A percentile compares a stretch with the other conserved stretches of the same genome.
Evolutionary conservation across 2,888 invertebrate genomes (phyloP).

Genomic region (Calameuta pallipes): DNA sequence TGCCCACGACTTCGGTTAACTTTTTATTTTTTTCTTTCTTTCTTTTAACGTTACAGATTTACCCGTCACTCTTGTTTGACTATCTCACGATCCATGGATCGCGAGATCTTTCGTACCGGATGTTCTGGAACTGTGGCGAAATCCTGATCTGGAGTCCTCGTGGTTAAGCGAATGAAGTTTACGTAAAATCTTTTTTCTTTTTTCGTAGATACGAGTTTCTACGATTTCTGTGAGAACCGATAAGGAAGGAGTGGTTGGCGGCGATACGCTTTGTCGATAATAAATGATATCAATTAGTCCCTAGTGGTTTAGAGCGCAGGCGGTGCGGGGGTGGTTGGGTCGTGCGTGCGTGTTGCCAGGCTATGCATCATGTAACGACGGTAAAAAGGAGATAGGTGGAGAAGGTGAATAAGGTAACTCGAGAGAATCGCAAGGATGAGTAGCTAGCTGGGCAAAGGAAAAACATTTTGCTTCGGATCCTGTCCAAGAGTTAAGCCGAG

Average conservation of each 20-base stretch:
- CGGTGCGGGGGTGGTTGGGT: slow-evolving; percentile 51
- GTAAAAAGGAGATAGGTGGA: slow-evolving; percentile 5
- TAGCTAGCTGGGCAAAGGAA: background rate
- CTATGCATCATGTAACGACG: slow-evolving; percentile 49
- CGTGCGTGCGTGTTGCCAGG: slow-evolving; percentile 52
- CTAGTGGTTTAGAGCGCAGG: slow-evolving; percentile 38
- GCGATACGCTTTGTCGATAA: slow-evolving; percentile 31
- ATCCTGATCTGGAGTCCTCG: background rate
- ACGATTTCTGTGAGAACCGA: too few species aligned
- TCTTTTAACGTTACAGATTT: slow-evolving; percentile 54
- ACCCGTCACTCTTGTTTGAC: slow-evolving; percentile 56
- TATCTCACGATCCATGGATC: slow-evolving; percentile 57
- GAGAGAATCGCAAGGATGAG: background rate
- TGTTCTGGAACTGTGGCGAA: background rate
- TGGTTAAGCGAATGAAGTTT: too few species aligned
- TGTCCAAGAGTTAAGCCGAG: slow-evolving; percentile 22
- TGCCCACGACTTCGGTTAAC: background rate
- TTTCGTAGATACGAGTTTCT: too few species aligned
- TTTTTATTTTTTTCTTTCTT: background rate
- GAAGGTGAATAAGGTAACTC: background rate
- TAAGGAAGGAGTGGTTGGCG: too few species aligned
- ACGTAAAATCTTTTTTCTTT: too few species aligned
- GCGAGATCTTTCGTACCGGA: too few species aligned
- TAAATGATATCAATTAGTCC: slow-evolving; percentile 56
- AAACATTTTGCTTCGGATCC: background rate